Evolutionary conservation across 2,113 vertebrate genomes (phyloP), one percentile per base, ranked within the genome.

Genomic region (Amphilophus citrinellus): DNA sequence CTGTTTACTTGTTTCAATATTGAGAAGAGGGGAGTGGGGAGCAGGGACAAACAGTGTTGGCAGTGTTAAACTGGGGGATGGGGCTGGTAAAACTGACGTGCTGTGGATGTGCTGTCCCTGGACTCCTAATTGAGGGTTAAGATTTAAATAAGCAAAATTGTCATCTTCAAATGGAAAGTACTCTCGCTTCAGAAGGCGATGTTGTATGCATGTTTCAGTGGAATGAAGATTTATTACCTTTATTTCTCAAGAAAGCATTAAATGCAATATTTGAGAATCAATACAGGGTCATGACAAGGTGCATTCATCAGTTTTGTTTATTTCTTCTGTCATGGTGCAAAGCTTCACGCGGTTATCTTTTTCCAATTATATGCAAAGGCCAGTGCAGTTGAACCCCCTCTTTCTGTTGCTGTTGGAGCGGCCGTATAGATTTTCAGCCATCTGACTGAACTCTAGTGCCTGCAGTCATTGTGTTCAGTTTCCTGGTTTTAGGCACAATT

Each of bases 231-330:
- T 82, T 84, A 94, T 94, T 59, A 77, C 78, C 59, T 82, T 24
- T 83, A 30, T 92, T 89, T 87, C 76, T 92, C 79, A 88, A 89
- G 61, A 90, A 91, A 77, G 57, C 47, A 82, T 91, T 88, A 88
- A 93, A 84, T 71, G 66, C 56, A 77, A 76, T 82, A 84, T 91
- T 94, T 92, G 27, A 79, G 88, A 94, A 93, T 95, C 93, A 91
- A 94, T 96, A 83, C 32, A 80, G 80, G 68, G 66, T 84, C 59
- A 77, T 15, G 84, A 93, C 91, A 89, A 66, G 82, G 81, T 30
- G 42, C 92, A 94, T 95, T 95, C 75, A 93, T 96, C 94, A 95
- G 78, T 82, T 93, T 88, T 82, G 83, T 93, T 92, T 92, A 91
- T 93, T 89, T 87, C 79, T 86, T 76, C 11, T 56, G 59, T 89